Evolutionary conservation across 2,797 vertebrate genomes (phyloP).

Genomic region (Petrocephalus schoutedeni): DNA sequence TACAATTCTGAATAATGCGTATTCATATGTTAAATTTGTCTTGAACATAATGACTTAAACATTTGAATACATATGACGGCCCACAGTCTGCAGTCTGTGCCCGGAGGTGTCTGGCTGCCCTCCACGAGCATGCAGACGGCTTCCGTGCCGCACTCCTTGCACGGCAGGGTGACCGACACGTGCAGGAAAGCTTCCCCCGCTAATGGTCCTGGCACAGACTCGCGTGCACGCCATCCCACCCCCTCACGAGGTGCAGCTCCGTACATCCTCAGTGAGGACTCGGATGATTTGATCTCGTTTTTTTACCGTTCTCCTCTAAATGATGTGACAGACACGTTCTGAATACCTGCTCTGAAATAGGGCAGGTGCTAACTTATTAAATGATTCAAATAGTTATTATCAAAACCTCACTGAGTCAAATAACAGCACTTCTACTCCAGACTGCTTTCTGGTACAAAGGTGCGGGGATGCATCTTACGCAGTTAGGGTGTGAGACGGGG

Average conservation of each 20-base stretch:
- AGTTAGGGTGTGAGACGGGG: not conserved
- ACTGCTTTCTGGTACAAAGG: no score
- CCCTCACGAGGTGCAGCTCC: not conserved
- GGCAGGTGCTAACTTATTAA: not conserved
- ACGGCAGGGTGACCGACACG: not conserved
- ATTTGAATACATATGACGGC: conserved; percentile 4
- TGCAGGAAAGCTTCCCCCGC: not conserved
- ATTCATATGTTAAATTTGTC: not conserved
- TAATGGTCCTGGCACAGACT: not conserved
- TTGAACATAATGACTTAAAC: conserved; percentile 11
- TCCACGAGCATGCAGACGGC: not conserved
- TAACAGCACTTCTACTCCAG: not conserved
- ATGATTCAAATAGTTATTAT: not conserved
- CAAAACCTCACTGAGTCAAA: not conserved
- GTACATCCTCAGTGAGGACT: not conserved
- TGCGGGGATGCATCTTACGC: no score
- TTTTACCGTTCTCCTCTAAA: not conserved
- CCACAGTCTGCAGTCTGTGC: not conserved
- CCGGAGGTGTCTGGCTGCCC: not conserved
- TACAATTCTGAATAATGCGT: not conserved
- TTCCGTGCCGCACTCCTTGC: not conserved
- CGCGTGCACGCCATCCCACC: not conserved
- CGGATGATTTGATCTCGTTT: not conserved
- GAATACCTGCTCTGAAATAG: not conserved
- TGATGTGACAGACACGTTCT: not conserved